Conservation (phyloP, 2,797 vertebrate genomes). For the Orientallactaga sibirica region DNA sequence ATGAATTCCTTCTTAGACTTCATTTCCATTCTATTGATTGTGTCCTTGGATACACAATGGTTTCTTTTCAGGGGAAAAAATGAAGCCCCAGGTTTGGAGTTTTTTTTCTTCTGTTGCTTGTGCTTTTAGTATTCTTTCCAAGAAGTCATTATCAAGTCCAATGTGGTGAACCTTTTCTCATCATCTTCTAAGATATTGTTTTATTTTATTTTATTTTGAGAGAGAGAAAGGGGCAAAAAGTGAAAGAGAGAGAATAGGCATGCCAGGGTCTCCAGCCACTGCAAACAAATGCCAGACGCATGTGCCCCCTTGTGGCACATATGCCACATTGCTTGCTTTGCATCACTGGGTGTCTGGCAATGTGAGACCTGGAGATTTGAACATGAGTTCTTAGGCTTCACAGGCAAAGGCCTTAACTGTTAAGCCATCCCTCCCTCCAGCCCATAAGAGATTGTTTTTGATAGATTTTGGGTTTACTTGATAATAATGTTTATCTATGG, state of each 20-base stretch:
- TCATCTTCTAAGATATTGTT: constrained; percentile 14
- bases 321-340: too few species aligned
- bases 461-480: not conserved
- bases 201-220: not conserved
- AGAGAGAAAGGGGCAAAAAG: too few species aligned
- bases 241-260: too few species aligned
- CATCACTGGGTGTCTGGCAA: too few species aligned
- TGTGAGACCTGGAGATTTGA: too few species aligned
- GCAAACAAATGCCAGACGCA: too few species aligned
- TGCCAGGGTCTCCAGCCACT: too few species aligned
- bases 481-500: not conserved
- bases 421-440: too few species aligned
- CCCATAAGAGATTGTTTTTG: not conserved
- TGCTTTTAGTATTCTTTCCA: not conserved
- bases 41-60: not conserved
- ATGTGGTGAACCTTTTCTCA: not conserved
- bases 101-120: not conserved
- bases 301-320: too few species aligned
- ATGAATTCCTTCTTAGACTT: not conserved
- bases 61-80: not conserved
- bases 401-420: too few species aligned
- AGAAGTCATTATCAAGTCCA: not conserved
- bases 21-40: not conserved
- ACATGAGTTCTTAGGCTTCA: too few species aligned
- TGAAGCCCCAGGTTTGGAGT: not conserved